These are phyloP conservation scores for Hippoglossus hippoglossus DNA, from an alignment of 2,797 vertebrate genomes.

Conservation along the genomic window DNA sequence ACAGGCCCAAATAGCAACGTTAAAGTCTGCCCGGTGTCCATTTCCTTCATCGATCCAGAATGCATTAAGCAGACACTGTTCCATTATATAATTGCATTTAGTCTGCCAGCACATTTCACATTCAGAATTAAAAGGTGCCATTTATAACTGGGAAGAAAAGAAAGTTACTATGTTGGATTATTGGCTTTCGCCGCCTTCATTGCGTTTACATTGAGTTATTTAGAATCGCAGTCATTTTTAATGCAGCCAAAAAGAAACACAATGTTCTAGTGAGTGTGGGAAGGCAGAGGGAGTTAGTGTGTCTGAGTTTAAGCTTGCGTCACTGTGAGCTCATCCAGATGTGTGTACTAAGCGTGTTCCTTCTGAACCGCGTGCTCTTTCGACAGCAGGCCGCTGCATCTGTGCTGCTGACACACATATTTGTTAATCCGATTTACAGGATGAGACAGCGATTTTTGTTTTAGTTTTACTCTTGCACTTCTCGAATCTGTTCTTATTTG, in stretches of 20 bases:
- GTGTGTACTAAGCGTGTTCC: neutral
- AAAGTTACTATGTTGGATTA: too few species aligned
- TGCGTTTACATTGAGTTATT: too few species aligned
- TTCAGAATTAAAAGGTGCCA: constrained; percentile 12
- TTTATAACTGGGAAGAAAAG: neutral
- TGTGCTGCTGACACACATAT: neutral
- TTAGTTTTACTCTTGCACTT: neutral
- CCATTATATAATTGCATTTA: constrained; percentile 24
- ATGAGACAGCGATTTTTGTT: neutral
- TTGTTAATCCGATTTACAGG: constrained; percentile 4
- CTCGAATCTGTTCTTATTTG: neutral
- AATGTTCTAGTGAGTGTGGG: neutral
- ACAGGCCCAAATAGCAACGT: constrained; percentile 18
- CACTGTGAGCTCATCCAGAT: constrained; percentile 20
- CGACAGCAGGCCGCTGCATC: neutral
- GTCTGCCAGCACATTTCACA: constrained; percentile 22
- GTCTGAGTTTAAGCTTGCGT: neutral
- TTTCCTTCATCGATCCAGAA: constrained; percentile 45
- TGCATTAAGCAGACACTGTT: constrained; percentile 55
- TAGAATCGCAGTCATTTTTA: neutral
- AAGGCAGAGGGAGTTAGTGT: neutral
- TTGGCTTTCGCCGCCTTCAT: too few species aligned
- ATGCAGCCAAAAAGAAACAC: neutral
- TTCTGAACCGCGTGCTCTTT: neutral
- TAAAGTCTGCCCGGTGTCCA: constrained; percentile 19